Percentiles rank a stretch among this genome's conserved stretches.
phyloP scores from a whole-genome alignment of 2,113 vertebrate species.

The Caretta caretta region DNA sequence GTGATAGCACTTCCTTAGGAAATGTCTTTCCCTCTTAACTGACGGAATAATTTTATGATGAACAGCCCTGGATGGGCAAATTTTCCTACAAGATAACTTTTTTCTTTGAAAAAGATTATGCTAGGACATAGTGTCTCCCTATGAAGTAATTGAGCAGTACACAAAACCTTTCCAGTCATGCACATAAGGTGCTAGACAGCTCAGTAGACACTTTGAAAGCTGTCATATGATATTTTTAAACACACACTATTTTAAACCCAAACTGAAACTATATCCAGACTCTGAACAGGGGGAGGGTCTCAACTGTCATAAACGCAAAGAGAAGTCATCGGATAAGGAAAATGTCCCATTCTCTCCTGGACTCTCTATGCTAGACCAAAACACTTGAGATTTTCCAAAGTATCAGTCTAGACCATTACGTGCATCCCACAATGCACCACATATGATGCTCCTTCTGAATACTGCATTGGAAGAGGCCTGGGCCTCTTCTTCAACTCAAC shows the following conservation, averaged over 20 bases:
- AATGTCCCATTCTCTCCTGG: background rate
- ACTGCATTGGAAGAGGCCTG: background rate
- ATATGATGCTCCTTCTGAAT: background rate
- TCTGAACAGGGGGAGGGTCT: background rate
- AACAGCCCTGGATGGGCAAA: background rate
- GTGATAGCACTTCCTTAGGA: rapidly evolving
- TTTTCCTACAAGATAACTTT: background rate
- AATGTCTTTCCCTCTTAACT: background rate
- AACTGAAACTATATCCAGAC: background rate
- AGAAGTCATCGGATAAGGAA: background rate
- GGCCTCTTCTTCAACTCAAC: background rate
- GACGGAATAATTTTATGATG: background rate
- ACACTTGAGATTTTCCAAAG: background rate
- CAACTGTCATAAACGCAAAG: background rate
- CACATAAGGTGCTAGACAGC: background rate
- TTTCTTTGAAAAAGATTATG: background rate
- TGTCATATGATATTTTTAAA: background rate
- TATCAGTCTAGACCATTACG: background rate
- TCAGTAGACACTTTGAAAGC: background rate
- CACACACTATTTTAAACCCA: background rate
- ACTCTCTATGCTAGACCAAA: background rate
- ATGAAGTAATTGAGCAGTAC: background rate
- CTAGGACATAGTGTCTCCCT: background rate
- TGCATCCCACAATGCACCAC: background rate
- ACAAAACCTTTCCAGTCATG: background rate